Conservation (phyloP, 2,113 vertebrate species). For the Turdus rufiventris region DNA sequence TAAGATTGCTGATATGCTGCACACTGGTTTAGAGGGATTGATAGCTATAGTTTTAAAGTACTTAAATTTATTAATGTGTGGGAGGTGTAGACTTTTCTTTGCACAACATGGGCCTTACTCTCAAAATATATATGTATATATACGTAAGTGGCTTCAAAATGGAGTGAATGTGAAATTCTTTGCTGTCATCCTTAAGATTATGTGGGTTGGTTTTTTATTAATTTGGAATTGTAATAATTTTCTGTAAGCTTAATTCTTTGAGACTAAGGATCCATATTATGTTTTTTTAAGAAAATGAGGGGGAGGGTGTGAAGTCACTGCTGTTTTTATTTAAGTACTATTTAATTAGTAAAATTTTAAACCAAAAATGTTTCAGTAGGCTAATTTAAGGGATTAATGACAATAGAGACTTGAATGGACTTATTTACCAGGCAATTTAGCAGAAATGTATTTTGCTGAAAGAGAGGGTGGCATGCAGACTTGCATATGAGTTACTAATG, state of each 20-base stretch:
- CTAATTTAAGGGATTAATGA: background rate
- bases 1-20: slow-evolving; percentile 78
- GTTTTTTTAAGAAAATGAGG: background rate
- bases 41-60: slow-evolving; percentile 26
- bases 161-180: background rate
- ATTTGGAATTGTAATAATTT: slow-evolving; percentile 11
- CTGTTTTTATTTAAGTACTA: background rate
- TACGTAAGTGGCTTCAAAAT: slow-evolving; percentile 37
- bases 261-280: slow-evolving; percentile 60
- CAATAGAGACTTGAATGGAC: background rate
- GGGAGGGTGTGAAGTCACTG: background rate
- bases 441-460: background rate
- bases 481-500: background rate
- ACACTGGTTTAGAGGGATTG: slow-evolving; percentile 69
- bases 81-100: slow-evolving; percentile 45
- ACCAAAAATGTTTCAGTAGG: background rate
- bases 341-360: background rate
- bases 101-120: slow-evolving; percentile 64
- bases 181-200: background rate
- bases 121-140: background rate
- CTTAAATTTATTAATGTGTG: slow-evolving; percentile 40
- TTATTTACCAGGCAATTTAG: background rate
- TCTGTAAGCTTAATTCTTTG: slow-evolving; percentile 32
- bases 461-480: background rate
- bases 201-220: background rate